Conservation (phyloP, 2,888 invertebrate genomes). For the Netelia fuscicornis region DNA sequence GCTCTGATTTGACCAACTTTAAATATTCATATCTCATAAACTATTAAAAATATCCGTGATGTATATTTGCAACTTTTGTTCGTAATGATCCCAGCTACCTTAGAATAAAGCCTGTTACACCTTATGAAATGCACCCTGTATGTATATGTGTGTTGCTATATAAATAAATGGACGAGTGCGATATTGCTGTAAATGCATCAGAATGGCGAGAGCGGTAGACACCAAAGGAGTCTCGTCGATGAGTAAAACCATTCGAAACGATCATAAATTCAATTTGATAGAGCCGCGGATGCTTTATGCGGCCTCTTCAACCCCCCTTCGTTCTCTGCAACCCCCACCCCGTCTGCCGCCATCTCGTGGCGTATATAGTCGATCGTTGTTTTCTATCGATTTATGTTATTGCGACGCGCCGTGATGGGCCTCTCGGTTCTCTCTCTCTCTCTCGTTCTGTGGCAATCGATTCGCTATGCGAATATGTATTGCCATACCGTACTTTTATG, state of each 20-base stretch:
- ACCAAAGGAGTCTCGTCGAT: conserved; percentile 68
- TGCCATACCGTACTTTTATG: conserved; percentile 33
- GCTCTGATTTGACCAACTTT: too few relatives aligned
- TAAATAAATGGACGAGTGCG: conserved; percentile 36
- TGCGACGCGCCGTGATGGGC: conserved; percentile 52
- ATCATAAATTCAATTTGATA: conserved; percentile 74
- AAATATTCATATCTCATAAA: too few relatives aligned
- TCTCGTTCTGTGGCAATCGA: conserved; percentile 41
- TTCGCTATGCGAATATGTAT: conserved; percentile 50
- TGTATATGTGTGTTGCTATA: background rate
- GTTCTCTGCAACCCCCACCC: conserved; percentile 18
- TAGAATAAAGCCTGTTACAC: too few relatives aligned
- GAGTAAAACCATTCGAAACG: conserved; percentile 69
- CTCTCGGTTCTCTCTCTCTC: conserved; percentile 17
- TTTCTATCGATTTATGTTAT: conserved; percentile 68
- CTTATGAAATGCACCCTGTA: too few relatives aligned
- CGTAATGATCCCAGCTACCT: too few relatives aligned
- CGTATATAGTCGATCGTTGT: conserved; percentile 59
- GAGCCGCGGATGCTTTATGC: conserved; percentile 70
- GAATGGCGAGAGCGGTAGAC: conserved; percentile 60
- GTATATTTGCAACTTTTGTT: too few relatives aligned
- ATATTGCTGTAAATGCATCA: conserved; percentile 22
- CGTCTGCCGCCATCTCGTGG: conserved; percentile 41
- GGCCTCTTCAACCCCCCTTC: conserved; percentile 49
- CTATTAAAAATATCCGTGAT: too few relatives aligned